Evolutionary conservation across 2,797 vertebrate genomes (phyloP).

Genomic region (Notolabrus celidotus): DNA sequence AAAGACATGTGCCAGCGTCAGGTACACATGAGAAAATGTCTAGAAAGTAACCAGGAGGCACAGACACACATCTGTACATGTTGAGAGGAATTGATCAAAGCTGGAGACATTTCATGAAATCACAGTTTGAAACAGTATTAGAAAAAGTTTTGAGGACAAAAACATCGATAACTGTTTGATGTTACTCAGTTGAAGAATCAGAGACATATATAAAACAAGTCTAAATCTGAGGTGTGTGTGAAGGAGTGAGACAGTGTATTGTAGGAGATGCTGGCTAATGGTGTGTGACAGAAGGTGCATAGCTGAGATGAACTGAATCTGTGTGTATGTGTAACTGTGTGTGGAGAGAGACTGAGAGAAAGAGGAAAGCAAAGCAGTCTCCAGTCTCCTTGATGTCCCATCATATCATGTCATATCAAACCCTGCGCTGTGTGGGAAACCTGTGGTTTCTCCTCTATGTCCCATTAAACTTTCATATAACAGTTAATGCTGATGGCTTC

Average conservation of each 20-base stretch:
- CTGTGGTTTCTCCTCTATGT: slow-evolving; percentile 72
- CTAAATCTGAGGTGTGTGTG: slow-evolving; percentile 33
- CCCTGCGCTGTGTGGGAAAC: slow-evolving; percentile 62
- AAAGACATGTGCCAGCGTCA: neutral
- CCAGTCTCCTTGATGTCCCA: slow-evolving; percentile 68
- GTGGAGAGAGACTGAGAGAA: slow-evolving; percentile 10
- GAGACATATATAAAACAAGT: slow-evolving; percentile 26
- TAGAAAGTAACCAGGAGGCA: slow-evolving; percentile 26
- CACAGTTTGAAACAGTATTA: slow-evolving; percentile 7
- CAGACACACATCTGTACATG: slow-evolving; percentile 1
- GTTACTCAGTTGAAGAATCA: slow-evolving; percentile 25
- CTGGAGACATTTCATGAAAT: slow-evolving; percentile 33
- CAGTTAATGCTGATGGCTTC: slow-evolving; percentile 82
- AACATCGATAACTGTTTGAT: slow-evolving; percentile 29
- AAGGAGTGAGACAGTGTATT: slow-evolving; percentile 34
- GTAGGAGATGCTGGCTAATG: slow-evolving; percentile 68
- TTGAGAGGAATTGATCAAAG: slow-evolving; percentile 41
- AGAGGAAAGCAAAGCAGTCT: slow-evolving; percentile 34
- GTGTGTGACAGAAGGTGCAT: slow-evolving; percentile 73
- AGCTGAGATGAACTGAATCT: slow-evolving; percentile 73
- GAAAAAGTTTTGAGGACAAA: slow-evolving; percentile 22
- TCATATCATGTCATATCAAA: slow-evolving; percentile 70
- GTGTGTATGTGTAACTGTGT: slow-evolving; percentile 38
- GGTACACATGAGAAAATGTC: slow-evolving; percentile 20
- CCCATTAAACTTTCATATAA: slow-evolving; percentile 84